Evolutionary conservation across 2,888 invertebrate species (phyloP).

Genomic region (Craniophora ligustri): DNA sequence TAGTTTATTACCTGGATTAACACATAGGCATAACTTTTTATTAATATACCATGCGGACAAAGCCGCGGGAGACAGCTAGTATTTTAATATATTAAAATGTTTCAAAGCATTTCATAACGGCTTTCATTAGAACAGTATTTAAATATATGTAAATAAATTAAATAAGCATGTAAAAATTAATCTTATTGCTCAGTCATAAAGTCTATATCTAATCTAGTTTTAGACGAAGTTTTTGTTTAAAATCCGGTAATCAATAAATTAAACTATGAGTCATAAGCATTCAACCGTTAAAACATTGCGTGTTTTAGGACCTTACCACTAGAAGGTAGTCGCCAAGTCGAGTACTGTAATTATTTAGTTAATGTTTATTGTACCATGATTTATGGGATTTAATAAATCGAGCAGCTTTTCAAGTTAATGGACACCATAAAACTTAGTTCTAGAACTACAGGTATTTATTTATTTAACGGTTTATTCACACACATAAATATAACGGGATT

Average conservation of each 20-base stretch:
- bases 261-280: background rate
- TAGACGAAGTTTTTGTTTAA: background rate
- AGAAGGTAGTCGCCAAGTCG: slow-evolving; percentile 10
- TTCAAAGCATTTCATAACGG: too few relatives aligned
- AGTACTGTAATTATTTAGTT: slow-evolving; percentile 23
- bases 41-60: too few relatives aligned
- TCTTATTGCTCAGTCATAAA: background rate
- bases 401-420: background rate
- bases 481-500: too few relatives aligned
- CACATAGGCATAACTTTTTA: too few relatives aligned
- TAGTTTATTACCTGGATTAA: too few relatives aligned
- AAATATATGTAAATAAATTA: too few relatives aligned
- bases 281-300: slow-evolving; percentile 21
- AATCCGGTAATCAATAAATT: background rate
- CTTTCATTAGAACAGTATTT: too few relatives aligned
- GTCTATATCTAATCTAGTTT: background rate
- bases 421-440: too few relatives aligned
- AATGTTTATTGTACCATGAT: slow-evolving; percentile 12
- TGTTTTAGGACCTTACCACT: slow-evolving; percentile 28
- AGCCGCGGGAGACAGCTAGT: too few relatives aligned
- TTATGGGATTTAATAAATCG: slow-evolving; percentile 1
- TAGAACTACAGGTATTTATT: too few relatives aligned
- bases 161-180: background rate
- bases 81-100: too few relatives aligned
- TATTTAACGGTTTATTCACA: too few relatives aligned